Conservation (phyloP, 2,888 invertebrate species). For the Allolobophora icterica region DNA sequence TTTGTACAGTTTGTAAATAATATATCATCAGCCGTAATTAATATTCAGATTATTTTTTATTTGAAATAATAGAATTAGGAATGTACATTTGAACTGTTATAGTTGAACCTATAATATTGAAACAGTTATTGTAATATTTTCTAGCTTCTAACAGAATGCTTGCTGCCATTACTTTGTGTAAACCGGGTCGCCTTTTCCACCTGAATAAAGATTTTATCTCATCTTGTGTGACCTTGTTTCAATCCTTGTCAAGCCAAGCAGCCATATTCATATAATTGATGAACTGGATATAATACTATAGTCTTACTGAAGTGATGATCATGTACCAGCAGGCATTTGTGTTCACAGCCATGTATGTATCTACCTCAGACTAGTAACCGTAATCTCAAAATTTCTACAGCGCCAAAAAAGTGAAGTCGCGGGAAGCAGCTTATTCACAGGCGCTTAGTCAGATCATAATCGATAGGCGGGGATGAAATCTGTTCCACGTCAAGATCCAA, state of each 20-base stretch:
- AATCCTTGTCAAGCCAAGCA: background rate
- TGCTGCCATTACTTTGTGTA: background rate
- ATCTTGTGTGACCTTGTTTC: background rate
- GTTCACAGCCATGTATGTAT: too few relatives aligned
- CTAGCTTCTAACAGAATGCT: background rate
- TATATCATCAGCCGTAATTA: conserved; percentile 14
- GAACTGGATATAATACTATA: too few relatives aligned
- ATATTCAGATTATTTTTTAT: background rate
- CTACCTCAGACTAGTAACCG: too few relatives aligned
- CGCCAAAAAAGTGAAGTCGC: too few relatives aligned
- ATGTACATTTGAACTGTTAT: background rate
- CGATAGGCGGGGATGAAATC: too few relatives aligned
- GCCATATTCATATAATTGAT: too few relatives aligned
- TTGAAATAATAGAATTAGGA: background rate
- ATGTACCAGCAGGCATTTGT: too few relatives aligned
- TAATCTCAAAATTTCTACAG: too few relatives aligned
- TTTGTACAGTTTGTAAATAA: background rate
- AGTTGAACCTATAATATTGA: background rate
- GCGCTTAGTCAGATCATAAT: too few relatives aligned
- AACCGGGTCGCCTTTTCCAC: background rate
- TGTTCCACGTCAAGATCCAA: too few relatives aligned
- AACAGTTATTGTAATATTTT: conserved; percentile 3
- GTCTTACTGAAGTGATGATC: too few relatives aligned
- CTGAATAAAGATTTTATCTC: conserved; percentile 11
- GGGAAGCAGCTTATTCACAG: too few relatives aligned